Evolutionary conservation across 2,113 vertebrate genomes (phyloP).

Genomic region (Boulengeromyrus knoepffleri): DNA sequence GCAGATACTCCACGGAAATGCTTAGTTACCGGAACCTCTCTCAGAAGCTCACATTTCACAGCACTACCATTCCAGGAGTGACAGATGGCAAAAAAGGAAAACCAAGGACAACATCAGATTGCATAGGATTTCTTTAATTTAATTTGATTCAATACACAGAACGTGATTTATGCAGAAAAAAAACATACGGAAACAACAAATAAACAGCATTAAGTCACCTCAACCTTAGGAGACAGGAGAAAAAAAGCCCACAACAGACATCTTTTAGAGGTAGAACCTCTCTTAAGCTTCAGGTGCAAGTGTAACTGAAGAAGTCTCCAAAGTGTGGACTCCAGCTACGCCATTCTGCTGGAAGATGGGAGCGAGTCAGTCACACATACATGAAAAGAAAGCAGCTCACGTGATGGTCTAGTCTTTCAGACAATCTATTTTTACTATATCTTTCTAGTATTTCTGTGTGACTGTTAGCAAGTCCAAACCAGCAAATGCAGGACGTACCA

Average conservation of each 20-base stretch:
- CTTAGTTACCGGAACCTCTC: not conserved
- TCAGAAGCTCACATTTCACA: not conserved
- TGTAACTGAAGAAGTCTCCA: constrained; percentile 6
- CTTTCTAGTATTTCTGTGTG: not conserved
- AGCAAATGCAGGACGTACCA: not conserved
- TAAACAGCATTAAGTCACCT: constrained; percentile 4
- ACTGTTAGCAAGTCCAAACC: not conserved
- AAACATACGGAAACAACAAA: constrained; percentile 21
- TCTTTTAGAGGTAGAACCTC: constrained; percentile 22
- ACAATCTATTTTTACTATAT: not conserved
- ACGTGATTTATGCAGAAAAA: constrained; percentile 19
- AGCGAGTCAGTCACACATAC: not conserved
- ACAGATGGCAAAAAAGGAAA: not conserved
- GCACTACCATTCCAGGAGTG: not conserved
- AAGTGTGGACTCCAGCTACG: constrained; percentile 26
- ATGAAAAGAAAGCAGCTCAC: not conserved
- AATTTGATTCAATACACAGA: constrained; percentile 48
- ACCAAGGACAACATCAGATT: constrained; percentile 30
- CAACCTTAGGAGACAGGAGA: constrained; percentile 5
- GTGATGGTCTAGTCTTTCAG: not conserved
- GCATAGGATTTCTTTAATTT: constrained; percentile 56
- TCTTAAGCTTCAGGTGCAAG: constrained; percentile 44
- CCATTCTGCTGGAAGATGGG: constrained; percentile 36
- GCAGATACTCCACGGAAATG: not conserved
- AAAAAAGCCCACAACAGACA: not conserved